A percentile compares a stretch with the other conserved stretches of the same genome.
Conservation (phyloP, 2,797 vertebrate species). For the Anguilla anguilla region DNA sequence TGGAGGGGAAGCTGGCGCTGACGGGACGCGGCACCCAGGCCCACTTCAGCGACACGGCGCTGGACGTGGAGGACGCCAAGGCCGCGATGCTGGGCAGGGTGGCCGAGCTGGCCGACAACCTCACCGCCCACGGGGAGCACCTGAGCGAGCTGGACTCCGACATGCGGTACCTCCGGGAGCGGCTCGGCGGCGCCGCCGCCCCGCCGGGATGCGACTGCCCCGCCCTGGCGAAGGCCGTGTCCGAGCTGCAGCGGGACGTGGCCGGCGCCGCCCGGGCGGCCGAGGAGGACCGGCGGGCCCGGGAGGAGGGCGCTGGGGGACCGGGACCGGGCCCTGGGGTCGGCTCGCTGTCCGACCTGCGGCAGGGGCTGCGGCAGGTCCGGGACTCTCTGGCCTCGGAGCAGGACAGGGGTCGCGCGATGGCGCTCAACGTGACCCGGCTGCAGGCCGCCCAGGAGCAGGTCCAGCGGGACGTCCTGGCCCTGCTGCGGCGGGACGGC, state of each 20-base stretch:
- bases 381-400: conserved; percentile 67
- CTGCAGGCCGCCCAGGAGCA: conserved; percentile 53
- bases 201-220: conserved; percentile 71
- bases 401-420: conserved; percentile 62
- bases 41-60: conserved; percentile 81
- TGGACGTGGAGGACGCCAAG: conserved; percentile 82
- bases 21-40: conserved; percentile 60
- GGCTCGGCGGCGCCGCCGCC: conserved; percentile 47
- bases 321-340: conserved; percentile 53
- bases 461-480: conserved; percentile 55
- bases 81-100: conserved; percentile 68
- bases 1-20: conserved; percentile 67
- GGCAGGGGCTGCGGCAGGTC: conserved; percentile 68
- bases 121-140: conserved; percentile 55
- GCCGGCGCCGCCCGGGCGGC: conserved; percentile 66
- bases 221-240: conserved; percentile 54
- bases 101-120: conserved; percentile 67
- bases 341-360: conserved; percentile 67
- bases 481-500: conserved; percentile 60
- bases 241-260: conserved; percentile 57
- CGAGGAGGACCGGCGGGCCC: conserved; percentile 63
- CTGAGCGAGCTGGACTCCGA: conserved; percentile 59
- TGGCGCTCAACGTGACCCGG: conserved; percentile 51
- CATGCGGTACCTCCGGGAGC: conserved; percentile 61
- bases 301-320: conserved; percentile 44